These are phyloP conservation scores for Drosophila paranaensis DNA, from an alignment of 2,888 invertebrate species.

Conservation along the genomic window DNA sequence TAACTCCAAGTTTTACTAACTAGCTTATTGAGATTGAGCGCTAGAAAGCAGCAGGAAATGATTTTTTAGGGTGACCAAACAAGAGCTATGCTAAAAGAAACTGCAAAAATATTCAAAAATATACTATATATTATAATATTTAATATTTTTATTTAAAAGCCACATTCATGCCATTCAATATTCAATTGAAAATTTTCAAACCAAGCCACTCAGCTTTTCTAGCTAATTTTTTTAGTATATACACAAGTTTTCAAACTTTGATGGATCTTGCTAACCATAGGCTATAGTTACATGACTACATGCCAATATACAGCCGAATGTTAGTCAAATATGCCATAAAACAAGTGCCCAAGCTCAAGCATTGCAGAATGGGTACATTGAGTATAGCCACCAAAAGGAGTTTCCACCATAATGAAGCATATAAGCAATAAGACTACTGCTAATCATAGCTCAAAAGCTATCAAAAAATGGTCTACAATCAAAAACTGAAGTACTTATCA, in stretches of 20 bases:
- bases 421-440: no score
- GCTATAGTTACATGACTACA: background rate
- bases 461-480: background rate
- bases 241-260: no score
- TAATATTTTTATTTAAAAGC: background rate
- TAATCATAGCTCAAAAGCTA: background rate
- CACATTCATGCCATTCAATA: background rate
- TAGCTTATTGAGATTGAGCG: background rate
- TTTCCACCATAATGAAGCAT: no score
- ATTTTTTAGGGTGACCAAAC: background rate
- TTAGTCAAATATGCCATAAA: background rate
- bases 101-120: no score
- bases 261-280: background rate
- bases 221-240: no score
- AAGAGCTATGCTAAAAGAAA: background rate
- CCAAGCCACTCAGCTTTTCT: background rate
- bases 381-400: background rate
- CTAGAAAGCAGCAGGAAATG: background rate
- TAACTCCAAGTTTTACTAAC: background rate
- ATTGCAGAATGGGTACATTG: no score
- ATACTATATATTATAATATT: background rate
- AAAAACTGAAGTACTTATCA: background rate
- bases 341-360: no score
- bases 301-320: background rate
- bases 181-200: background rate